Percentiles rank a stretch among this genome's conserved stretches.
Evolutionary conservation across 1,140 invertebrate genomes (phyloP).

Genomic region (Drosophila lowei): DNA sequence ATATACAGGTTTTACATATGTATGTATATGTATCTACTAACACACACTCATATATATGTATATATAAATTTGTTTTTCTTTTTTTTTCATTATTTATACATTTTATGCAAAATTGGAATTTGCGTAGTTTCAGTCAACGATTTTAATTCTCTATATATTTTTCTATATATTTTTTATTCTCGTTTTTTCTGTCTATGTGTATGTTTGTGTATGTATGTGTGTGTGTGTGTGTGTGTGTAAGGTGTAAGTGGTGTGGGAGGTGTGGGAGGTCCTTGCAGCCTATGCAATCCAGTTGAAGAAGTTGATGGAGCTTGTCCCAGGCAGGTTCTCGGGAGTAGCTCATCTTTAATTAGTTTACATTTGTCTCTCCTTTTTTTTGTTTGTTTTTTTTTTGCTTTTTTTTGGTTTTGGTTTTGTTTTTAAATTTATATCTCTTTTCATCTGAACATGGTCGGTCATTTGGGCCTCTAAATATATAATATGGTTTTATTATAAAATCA

Average conservation of each 20-base stretch:
- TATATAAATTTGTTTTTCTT: slow-evolving; percentile 15
- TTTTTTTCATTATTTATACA: slow-evolving; percentile 45
- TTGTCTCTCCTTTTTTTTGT: slow-evolving; percentile 13
- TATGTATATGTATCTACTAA: slow-evolving; percentile 10
- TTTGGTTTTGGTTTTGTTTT: background rate
- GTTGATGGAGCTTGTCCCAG: slow-evolving; percentile 2
- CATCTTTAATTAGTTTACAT: slow-evolving; percentile 18
- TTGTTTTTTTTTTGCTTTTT: background rate
- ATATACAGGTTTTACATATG: slow-evolving; percentile 28
- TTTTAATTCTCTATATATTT: slow-evolving; percentile 28
- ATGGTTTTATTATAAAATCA: slow-evolving; percentile 71
- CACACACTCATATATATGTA: slow-evolving; percentile 12
- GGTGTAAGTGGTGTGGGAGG: background rate
- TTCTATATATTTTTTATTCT: slow-evolving; percentile 16
- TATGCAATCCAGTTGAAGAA: slow-evolving; percentile 38
- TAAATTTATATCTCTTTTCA: slow-evolving; percentile 14
- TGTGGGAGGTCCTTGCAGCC: slow-evolving; percentile 2
- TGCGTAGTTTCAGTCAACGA: slow-evolving; percentile 70
- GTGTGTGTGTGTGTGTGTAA: background rate
- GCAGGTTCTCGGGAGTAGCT: background rate
- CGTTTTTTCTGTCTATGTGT: slow-evolving; percentile 5
- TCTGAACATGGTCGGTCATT: background rate
- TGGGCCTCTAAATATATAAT: slow-evolving; percentile 22
- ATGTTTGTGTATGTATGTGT: slow-evolving; percentile 3
- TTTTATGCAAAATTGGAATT: slow-evolving; percentile 45